phyloP scores from a whole-genome alignment of 1,140 invertebrate species.

The Drosophila elegans region DNA sequence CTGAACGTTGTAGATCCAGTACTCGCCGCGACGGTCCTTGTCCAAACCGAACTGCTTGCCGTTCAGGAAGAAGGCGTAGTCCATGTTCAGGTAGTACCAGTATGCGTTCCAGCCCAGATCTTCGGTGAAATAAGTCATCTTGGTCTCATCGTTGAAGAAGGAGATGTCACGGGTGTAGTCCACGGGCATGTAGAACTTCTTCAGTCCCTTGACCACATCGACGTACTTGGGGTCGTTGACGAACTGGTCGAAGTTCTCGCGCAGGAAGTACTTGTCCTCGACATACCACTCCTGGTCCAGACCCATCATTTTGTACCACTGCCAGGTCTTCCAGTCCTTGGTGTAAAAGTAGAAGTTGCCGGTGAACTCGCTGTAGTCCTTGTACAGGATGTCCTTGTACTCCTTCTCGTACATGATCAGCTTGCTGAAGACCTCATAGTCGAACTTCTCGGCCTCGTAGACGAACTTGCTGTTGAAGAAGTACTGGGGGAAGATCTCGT shows the following conservation, averaged over 20 bases:
- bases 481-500: conserved; percentile 88
- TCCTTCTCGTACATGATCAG: conserved; percentile 74
- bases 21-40: conserved; percentile 87
- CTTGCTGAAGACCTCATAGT: conserved; percentile 82
- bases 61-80: conserved; percentile 87
- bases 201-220: conserved; percentile 46
- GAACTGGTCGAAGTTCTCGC: conserved; percentile 56
- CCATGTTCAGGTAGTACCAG: conserved; percentile 86
- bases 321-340: conserved; percentile 85
- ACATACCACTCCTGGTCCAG: conserved; percentile 69
- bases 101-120: conserved; percentile 89
- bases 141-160: conserved; percentile 87
- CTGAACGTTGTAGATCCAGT: conserved; percentile 87
- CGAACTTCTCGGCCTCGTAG: conserved; percentile 86
- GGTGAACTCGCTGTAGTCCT: conserved; percentile 54
- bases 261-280: conserved; percentile 67
- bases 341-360: conserved; percentile 68
- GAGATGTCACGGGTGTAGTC: conserved; percentile 87
- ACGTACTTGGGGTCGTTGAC: conserved; percentile 53
- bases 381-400: conserved; percentile 68
- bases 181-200: conserved; percentile 75
- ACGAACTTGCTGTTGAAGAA: conserved; percentile 87
- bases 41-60: conserved; percentile 85
- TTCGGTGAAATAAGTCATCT: conserved; percentile 90
- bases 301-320: conserved; percentile 83